phyloP scores from a whole-genome alignment of 92 coral and sea anemone species.

The Epizoanthus fatuus region DNA sequence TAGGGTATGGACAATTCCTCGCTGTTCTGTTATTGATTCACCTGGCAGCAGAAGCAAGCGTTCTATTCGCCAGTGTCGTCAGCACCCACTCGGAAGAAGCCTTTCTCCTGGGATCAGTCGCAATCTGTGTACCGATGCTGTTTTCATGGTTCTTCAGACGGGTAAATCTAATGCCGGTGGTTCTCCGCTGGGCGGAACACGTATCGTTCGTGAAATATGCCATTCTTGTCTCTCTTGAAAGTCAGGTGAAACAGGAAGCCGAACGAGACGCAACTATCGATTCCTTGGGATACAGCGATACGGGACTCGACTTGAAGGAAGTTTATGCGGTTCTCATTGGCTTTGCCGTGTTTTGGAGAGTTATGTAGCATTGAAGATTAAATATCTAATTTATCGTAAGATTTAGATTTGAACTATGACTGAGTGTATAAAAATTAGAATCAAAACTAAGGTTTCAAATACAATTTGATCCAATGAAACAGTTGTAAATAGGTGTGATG shows the following conservation, averaged over 20 bases:
- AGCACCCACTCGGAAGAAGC: conserved; percentile 36
- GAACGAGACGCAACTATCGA: conserved; percentile 23
- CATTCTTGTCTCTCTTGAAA: conserved; percentile 20
- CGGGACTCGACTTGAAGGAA: conserved; percentile 26
- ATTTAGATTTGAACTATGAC: background rate
- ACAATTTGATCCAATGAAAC: too few species aligned
- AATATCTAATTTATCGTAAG: conserved; percentile 17
- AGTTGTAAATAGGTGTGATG: too few species aligned
- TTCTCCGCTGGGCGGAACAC: conserved; percentile 42
- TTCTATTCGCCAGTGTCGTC: conserved; percentile 29
- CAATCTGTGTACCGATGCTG: conserved; percentile 26
- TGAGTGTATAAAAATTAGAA: too few species aligned
- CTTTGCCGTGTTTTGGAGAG: conserved; percentile 31
- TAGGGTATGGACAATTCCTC: conserved; percentile 30
- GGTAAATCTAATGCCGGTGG: conserved; percentile 22
- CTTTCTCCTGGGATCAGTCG: conserved; percentile 30
- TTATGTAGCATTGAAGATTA: conserved; percentile 25
- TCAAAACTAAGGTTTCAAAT: too few species aligned
- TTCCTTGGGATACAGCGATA: conserved; percentile 22
- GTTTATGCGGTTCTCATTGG: conserved; percentile 1
- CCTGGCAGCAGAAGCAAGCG: conserved; percentile 36
- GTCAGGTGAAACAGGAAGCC: background rate
- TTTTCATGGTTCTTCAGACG: conserved; percentile 41
- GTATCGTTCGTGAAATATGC: conserved; percentile 42
- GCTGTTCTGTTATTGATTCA: conserved; percentile 25